Percentiles rank a stretch among this genome's conserved stretches.
These are phyloP conservation scores for Alca torda DNA, from an alignment of 2,797 vertebrate species.

Conservation along the genomic window DNA sequence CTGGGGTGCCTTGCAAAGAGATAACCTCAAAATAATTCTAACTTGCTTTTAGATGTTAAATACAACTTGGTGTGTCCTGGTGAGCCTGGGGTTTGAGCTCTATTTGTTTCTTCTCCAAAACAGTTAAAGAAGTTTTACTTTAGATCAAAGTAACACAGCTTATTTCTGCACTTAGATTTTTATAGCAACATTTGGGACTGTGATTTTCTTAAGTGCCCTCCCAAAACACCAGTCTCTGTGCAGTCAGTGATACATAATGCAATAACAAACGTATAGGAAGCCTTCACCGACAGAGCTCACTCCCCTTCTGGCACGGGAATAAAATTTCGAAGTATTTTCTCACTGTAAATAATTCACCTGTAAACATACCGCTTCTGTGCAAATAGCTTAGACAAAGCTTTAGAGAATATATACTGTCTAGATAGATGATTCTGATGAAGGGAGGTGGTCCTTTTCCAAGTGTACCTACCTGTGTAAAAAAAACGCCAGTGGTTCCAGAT, in stretches of 20 bases:
- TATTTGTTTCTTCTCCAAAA: neutral
- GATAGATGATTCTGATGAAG: neutral
- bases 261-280: neutral
- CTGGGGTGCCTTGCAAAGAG: accelerated
- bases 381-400: neutral
- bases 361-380: neutral
- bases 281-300: neutral
- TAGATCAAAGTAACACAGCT: neutral
- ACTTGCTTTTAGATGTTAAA: neutral
- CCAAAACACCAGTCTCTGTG: neutral
- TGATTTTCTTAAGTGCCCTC: neutral
- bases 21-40: neutral
- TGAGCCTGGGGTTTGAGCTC: neutral
- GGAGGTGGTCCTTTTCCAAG: neutral
- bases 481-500: neutral
- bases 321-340: neutral
- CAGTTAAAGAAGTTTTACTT: neutral
- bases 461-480: neutral
- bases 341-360: neutral
- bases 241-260: neutral
- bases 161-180: neutral
- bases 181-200: neutral
- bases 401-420: neutral
- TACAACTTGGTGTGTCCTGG: neutral
- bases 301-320: neutral